These are phyloP conservation scores for Spondyliosoma cantharus DNA, from an alignment of 2,797 vertebrate genomes.

Conservation along the genomic window DNA sequence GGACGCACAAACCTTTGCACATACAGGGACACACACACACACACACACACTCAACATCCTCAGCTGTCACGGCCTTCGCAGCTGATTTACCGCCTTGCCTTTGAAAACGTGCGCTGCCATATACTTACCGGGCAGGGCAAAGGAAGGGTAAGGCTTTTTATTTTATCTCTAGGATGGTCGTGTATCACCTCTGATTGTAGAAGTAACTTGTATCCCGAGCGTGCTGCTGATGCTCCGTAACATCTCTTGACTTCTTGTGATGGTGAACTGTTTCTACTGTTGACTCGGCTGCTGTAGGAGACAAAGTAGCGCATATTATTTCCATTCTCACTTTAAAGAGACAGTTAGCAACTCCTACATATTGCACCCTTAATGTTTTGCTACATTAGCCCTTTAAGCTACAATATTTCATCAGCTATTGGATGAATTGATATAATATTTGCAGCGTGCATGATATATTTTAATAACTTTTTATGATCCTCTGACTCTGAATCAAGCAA, in stretches of 20 bases:
- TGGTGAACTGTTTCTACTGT: constrained; percentile 8
- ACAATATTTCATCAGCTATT: neutral
- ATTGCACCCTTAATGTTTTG: neutral
- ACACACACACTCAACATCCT: constrained; percentile 41
- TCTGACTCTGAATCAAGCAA: neutral
- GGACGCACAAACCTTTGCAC: constrained; percentile 24
- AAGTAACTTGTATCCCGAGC: constrained; percentile 33
- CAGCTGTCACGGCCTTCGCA: constrained; percentile 75
- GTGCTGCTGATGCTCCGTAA: constrained; percentile 20
- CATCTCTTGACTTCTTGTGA: constrained; percentile 42
- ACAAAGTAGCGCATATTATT: constrained; percentile 14
- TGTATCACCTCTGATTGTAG: constrained; percentile 54
- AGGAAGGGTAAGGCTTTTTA: constrained; percentile 42
- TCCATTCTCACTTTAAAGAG: no score
- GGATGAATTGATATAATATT: neutral
- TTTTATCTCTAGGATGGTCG: constrained; percentile 33
- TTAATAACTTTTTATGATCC: neutral
- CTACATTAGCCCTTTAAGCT: neutral
- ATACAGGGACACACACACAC: constrained; percentile 16
- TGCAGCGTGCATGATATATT: no score
- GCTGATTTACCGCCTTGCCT: constrained; percentile 76
- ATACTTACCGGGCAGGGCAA: constrained; percentile 46
- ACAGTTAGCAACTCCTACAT: no score
- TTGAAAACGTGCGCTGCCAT: constrained; percentile 64
- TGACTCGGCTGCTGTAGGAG: constrained; percentile 11